These are phyloP conservation scores for Laticauda laticaudata DNA, from an alignment of 2,113 vertebrate genomes.

Conservation along the genomic window DNA sequence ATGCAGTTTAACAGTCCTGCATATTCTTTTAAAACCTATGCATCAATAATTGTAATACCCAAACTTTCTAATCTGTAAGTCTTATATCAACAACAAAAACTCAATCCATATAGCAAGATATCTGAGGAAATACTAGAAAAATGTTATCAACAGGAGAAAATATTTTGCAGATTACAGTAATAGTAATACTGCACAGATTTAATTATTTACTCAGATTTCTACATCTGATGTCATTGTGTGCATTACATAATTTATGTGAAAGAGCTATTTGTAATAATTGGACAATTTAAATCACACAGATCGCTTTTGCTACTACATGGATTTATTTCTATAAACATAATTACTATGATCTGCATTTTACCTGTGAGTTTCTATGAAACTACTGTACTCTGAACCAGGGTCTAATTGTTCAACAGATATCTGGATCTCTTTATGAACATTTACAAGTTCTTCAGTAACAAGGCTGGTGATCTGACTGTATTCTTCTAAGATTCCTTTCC, in stretches of 20 bases:
- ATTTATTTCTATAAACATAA: neutral
- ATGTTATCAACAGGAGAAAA: neutral
- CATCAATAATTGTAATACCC: neutral
- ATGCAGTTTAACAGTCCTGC: neutral
- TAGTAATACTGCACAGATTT: neutral
- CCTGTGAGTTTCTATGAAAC: constrained; percentile 91
- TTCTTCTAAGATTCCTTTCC: constrained; percentile 92
- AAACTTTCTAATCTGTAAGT: neutral
- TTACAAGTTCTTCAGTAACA: constrained; percentile 90
- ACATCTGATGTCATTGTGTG: neutral
- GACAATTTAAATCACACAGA: neutral
- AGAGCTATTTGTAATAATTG: neutral
- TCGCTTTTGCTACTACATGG: neutral
- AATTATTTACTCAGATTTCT: neutral
- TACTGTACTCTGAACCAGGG: constrained; percentile 86
- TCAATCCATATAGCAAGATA: neutral
- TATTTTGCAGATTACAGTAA: neutral
- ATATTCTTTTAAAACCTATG: neutral
- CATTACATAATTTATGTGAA: neutral
- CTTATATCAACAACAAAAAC: neutral
- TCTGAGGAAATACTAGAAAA: neutral
- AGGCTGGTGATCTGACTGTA: constrained; percentile 95
- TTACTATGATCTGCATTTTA: constrained; percentile 45
- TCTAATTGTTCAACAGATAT: constrained; percentile 89
- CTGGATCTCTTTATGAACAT: constrained; percentile 91